phyloP scores from a whole-genome alignment of 2,113 vertebrate genomes.

The Hucho hucho region DNA sequence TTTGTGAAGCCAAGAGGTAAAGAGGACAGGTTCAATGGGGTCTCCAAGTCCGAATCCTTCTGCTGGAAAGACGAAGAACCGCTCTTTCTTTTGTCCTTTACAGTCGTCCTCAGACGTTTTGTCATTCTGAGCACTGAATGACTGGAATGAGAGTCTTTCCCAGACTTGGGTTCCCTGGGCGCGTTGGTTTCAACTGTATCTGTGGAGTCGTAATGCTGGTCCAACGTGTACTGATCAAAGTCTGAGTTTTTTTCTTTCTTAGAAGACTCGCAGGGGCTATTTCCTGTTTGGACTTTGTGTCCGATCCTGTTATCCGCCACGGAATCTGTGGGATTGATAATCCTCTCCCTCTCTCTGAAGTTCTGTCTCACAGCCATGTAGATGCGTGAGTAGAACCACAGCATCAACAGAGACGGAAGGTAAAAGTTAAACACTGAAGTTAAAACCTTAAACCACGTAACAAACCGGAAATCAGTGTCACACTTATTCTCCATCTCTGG shows the following conservation, averaged over 20 bases:
- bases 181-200: slow-evolving; percentile 35
- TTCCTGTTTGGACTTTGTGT: slow-evolving; percentile 44
- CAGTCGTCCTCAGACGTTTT: slow-evolving; percentile 20
- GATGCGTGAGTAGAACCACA: slow-evolving; percentile 90
- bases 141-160: slow-evolving; percentile 3
- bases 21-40: slow-evolving; percentile 48
- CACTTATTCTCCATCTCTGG: slow-evolving; percentile 69
- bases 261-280: slow-evolving; percentile 37
- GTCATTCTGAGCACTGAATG: slow-evolving; percentile 36
- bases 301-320: slow-evolving; percentile 59
- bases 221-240: slow-evolving; percentile 71
- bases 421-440: slow-evolving; percentile 93
- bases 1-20: slow-evolving; percentile 50
- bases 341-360: slow-evolving; percentile 78
- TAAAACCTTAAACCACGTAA: slow-evolving; percentile 92
- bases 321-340: slow-evolving; percentile 68
- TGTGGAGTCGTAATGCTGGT: slow-evolving; percentile 52
- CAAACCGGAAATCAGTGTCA: slow-evolving; percentile 88
- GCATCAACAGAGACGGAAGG: slow-evolving; percentile 87
- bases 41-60: slow-evolving; percentile 32
- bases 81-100: slow-evolving; percentile 29
- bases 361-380: slow-evolving; percentile 84
- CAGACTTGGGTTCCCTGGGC: slow-evolving; percentile 23
- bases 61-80: slow-evolving; percentile 53
- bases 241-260: slow-evolving; percentile 48